Evolutionary conservation across 2,113 vertebrate genomes (phyloP).

Genomic region (Pituophis catenifer): DNA sequence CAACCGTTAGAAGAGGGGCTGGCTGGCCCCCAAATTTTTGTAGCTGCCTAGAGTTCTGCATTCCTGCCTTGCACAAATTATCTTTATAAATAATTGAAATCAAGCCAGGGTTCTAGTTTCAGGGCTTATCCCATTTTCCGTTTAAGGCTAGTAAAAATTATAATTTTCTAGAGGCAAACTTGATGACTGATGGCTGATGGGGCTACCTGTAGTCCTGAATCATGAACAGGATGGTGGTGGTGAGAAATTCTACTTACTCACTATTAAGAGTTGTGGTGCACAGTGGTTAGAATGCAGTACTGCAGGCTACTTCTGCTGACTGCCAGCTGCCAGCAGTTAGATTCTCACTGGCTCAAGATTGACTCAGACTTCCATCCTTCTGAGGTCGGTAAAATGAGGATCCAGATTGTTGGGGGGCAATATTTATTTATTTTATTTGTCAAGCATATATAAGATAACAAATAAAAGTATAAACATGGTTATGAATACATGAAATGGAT

Average conservation of each 20-base stretch:
- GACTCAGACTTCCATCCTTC: neutral
- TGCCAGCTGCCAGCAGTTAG: neutral
- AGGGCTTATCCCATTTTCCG: neutral
- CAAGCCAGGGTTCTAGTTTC: neutral
- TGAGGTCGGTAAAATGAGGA: neutral
- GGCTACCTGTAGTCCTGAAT: neutral
- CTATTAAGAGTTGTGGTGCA: too few species aligned
- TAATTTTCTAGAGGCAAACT: neutral
- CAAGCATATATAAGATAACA: too few species aligned
- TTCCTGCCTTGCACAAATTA: neutral
- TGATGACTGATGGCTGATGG: neutral
- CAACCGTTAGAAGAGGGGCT: neutral
- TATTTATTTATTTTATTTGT: neutral
- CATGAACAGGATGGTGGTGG: neutral
- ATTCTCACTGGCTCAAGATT: neutral
- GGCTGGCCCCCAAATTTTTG: neutral
- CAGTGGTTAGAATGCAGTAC: too few species aligned
- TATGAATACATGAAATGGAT: too few species aligned
- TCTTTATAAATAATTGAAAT: neutral
- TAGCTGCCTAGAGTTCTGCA: neutral
- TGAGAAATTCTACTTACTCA: neutral
- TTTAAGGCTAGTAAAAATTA: neutral
- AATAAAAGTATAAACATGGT: too few species aligned
- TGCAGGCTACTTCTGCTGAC: neutral
- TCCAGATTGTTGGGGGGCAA: neutral